Conservation (phyloP, 2,797 vertebrate genomes). For the Moxostoma hubbsi region DNA sequence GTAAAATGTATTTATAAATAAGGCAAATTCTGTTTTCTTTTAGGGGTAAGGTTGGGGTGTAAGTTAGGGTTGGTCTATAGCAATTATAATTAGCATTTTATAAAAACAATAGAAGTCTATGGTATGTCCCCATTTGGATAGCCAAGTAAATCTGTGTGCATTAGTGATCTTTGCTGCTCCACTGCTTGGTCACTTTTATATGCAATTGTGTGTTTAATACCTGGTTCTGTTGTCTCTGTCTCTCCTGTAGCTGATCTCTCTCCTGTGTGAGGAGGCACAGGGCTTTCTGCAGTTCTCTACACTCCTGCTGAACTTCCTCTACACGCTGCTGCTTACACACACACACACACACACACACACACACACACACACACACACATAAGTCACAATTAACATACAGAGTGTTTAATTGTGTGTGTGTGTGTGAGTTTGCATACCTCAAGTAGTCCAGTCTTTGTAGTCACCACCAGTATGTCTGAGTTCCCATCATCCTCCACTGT, state of each 20-base stretch:
- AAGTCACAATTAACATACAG: not conserved
- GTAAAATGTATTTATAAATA: too few relatives aligned
- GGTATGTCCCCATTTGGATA: too few relatives aligned
- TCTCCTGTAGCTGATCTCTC: slow-evolving; percentile 87
- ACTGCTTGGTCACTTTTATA: slow-evolving; percentile 2
- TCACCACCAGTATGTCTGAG: slow-evolving; percentile 97
- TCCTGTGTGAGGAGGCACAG: slow-evolving; percentile 90
- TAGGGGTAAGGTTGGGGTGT: too few relatives aligned
- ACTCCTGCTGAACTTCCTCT: slow-evolving; percentile 93
- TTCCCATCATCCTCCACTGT: slow-evolving; percentile 95
- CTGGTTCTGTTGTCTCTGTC: slow-evolving; percentile 86
- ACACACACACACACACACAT: slow-evolving; percentile 7
- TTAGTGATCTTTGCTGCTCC: slow-evolving; percentile 62
- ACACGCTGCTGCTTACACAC: slow-evolving; percentile 81
- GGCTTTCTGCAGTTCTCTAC: slow-evolving; percentile 88
- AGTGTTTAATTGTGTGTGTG: not conserved
- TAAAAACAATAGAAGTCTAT: too few relatives aligned
- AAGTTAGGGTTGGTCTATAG: too few relatives aligned
- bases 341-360: slow-evolving; percentile 28
- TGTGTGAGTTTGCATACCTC: slow-evolving; percentile 79
- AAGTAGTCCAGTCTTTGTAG: slow-evolving; percentile 92
- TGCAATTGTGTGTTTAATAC: slow-evolving; percentile 68
- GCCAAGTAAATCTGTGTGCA: too few relatives aligned
- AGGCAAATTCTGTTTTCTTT: too few relatives aligned
- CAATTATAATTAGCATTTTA: too few relatives aligned